These are phyloP conservation scores for Fregata magnificens DNA, from an alignment of 2,113 vertebrate genomes.

Conservation along the genomic window DNA sequence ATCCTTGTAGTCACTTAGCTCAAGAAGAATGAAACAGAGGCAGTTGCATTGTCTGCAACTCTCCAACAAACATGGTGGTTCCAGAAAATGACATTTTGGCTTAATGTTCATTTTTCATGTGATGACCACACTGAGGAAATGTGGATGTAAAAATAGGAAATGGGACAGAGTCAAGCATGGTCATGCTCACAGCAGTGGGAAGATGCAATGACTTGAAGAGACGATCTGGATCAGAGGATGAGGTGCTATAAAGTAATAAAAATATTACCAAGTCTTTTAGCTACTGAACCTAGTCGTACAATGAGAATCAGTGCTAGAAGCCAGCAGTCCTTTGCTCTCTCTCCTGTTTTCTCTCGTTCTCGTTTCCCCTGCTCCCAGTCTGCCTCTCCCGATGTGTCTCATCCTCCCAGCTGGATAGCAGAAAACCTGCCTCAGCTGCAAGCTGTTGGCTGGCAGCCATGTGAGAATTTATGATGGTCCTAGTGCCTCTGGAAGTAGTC, in stretches of 20 bases:
- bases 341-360: neutral
- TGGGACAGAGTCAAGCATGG: neutral
- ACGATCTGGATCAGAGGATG: neutral
- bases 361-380: neutral
- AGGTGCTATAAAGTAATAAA: neutral
- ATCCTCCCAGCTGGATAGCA: conserved; percentile 25
- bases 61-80: neutral
- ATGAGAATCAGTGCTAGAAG: neutral
- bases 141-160: neutral
- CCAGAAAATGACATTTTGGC: neutral
- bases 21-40: neutral
- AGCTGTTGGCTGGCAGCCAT: conserved; percentile 32
- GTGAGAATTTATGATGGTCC: conserved; percentile 6
- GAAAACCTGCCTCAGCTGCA: conserved; percentile 33
- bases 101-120: neutral
- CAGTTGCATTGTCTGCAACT: neutral
- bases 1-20: neutral
- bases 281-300: neutral
- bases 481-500: conserved; percentile 16
- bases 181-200: neutral
- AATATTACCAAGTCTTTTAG: neutral
- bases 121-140: neutral
- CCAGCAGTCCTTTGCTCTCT: neutral
- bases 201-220: neutral
- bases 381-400: neutral